Percentiles rank a stretch among this genome's conserved stretches.
phyloP scores from a whole-genome alignment of 1,140 invertebrate genomes.

The Drosophila guanche region DNA sequence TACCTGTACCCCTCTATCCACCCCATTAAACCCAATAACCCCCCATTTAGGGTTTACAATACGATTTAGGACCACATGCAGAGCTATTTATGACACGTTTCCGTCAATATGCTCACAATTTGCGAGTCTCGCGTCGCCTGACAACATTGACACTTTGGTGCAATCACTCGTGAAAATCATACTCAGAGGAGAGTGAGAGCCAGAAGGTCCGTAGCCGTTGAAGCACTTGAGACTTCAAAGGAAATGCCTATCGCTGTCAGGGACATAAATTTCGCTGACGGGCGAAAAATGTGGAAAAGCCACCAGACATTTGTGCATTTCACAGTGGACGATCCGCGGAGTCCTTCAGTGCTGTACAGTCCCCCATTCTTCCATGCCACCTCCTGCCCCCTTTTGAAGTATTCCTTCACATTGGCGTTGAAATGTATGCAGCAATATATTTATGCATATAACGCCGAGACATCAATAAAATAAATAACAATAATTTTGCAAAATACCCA shows the following conservation, averaged over 20 bases:
- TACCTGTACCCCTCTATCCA: too few relatives aligned
- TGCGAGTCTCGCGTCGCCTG: conserved; percentile 26
- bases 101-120: conserved; percentile 77
- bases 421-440: conserved; percentile 77
- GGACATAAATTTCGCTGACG: conserved; percentile 82
- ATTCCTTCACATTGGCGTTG: conserved; percentile 27
- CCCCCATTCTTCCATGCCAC: neutral
- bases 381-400: conserved; percentile 3
- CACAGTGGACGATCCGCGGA: conserved; percentile 39
- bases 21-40: neutral
- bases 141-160: conserved; percentile 35
- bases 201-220: neutral
- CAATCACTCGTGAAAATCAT: conserved; percentile 59
- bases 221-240: conserved; percentile 77
- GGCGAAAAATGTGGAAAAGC: conserved; percentile 63
- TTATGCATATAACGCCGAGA: conserved; percentile 72
- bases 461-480: conserved; percentile 82
- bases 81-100: conserved; percentile 80
- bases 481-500: conserved; percentile 77
- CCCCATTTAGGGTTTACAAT: conserved; percentile 8
- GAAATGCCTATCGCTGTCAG: conserved; percentile 82
- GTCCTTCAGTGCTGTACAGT: conserved; percentile 8
- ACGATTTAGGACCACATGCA: conserved; percentile 62
- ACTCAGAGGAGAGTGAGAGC: neutral
- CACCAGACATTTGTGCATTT: conserved; percentile 49